phyloP scores from a whole-genome alignment of 2,797 vertebrate species.

The Aviceda leuphotes region DNA sequence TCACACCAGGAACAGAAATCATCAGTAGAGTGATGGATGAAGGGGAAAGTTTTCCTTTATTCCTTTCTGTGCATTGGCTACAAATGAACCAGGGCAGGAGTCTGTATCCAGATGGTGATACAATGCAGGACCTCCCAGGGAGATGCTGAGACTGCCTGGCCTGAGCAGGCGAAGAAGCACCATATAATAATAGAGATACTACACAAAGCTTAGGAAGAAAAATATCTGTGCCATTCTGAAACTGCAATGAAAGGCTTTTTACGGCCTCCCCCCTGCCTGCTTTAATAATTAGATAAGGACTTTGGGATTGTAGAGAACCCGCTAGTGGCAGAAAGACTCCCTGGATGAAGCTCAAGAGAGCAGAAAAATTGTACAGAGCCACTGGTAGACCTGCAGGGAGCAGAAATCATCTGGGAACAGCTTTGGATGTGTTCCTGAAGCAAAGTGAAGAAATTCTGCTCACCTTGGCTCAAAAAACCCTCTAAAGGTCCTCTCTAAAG shows the following conservation, averaged over 20 bases:
- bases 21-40: neutral
- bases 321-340: neutral
- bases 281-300: neutral
- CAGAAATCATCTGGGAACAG: neutral
- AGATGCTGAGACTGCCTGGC: neutral
- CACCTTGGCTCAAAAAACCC: neutral
- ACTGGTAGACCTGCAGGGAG: neutral
- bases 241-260: neutral
- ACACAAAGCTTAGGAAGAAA: neutral
- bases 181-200: rapidly evolving
- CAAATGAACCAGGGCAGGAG: neutral
- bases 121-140: rapidly evolving
- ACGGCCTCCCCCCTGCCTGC: neutral
- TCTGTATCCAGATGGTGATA: rapidly evolving
- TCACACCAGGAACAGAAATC: neutral
- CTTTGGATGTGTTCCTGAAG: neutral
- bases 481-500: neutral
- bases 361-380: neutral
- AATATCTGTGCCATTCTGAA: neutral
- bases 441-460: neutral
- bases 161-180: neutral
- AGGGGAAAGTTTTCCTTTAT: neutral
- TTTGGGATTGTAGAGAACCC: neutral
- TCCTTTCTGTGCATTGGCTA: neutral
- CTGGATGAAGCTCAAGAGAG: neutral